These are phyloP conservation scores for Pangasianodon gigas DNA, from an alignment of 2,113 vertebrate genomes.

Conservation along the genomic window DNA sequence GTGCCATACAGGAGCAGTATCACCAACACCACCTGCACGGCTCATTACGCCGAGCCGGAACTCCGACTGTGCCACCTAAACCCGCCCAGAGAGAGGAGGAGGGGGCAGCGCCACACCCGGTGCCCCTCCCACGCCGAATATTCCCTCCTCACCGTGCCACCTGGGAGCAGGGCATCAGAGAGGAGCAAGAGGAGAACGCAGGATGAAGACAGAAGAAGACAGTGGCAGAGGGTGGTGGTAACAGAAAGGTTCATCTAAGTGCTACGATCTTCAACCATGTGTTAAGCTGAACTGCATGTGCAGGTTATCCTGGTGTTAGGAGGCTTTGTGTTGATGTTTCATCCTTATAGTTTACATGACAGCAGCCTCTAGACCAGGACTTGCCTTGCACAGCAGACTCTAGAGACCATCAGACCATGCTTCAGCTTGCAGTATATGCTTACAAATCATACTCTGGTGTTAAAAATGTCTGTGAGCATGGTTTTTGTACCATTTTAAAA, in stretches of 20 bases:
- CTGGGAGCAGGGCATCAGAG: slow-evolving; percentile 87
- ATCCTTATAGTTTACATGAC: slow-evolving; percentile 27
- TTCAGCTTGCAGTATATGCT: slow-evolving; percentile 64
- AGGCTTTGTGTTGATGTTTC: slow-evolving; percentile 38
- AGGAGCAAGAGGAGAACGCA: slow-evolving; percentile 74
- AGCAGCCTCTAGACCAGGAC: slow-evolving; percentile 41
- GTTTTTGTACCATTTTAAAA: slow-evolving; percentile 67
- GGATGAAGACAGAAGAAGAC: slow-evolving; percentile 37
- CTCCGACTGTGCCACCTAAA: slow-evolving; percentile 86
- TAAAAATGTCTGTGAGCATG: slow-evolving; percentile 77
- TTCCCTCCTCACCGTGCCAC: slow-evolving; percentile 80
- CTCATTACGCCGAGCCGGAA: slow-evolving; percentile 69
- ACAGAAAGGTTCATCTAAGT: slow-evolving; percentile 1
- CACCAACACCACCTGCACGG: slow-evolving; percentile 74
- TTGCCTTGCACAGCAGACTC: slow-evolving; percentile 16
- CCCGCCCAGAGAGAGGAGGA: slow-evolving; percentile 89
- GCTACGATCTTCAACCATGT: background rate
- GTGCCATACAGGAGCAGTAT: slow-evolving; percentile 80
- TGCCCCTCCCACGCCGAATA: slow-evolving; percentile 84
- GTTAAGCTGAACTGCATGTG: slow-evolving; percentile 24
- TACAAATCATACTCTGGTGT: slow-evolving; percentile 71
- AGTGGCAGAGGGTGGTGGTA: background rate
- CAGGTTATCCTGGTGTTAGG: background rate
- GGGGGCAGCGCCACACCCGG: slow-evolving; percentile 59
- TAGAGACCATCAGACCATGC: slow-evolving; percentile 35